phyloP scores from a whole-genome alignment of 2,113 vertebrate species.

The Nerophis lumbriciformis region DNA sequence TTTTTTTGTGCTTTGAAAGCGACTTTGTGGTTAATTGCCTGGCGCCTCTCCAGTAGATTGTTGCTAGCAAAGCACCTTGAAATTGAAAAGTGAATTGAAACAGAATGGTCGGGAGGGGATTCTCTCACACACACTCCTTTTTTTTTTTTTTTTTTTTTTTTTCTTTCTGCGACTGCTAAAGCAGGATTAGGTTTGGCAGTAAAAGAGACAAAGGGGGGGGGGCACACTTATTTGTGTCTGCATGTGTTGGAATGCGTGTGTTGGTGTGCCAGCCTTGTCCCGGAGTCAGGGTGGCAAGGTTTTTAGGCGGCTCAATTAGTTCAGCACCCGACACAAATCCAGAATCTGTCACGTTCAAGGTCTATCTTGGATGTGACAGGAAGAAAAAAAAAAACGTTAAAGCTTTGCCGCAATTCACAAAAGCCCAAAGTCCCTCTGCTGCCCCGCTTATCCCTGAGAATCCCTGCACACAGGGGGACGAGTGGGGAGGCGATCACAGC shows the following conservation, averaged over 20 bases:
- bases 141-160: conserved; percentile 10
- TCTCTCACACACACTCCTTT: conserved; percentile 31
- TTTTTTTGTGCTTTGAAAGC: conserved; percentile 52
- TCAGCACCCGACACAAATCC: conserved; percentile 69
- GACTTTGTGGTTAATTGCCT: conserved; percentile 61
- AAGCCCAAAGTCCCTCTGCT: conserved; percentile 53
- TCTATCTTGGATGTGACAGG: conserved; percentile 55
- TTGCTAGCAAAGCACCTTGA: conserved; percentile 73
- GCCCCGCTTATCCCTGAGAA: conserved; percentile 59
- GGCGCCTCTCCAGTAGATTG: conserved; percentile 51
- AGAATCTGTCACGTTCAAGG: conserved; percentile 49
- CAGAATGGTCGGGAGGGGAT: conserved; percentile 64
- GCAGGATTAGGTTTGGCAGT: conserved; percentile 72
- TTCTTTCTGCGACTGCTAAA: conserved; percentile 57
- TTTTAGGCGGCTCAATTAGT: conserved; percentile 71
- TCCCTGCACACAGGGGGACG: conserved; percentile 48
- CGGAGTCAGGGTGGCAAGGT: conserved; percentile 58
- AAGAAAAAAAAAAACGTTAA: conserved; percentile 35
- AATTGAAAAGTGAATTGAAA: conserved; percentile 75
- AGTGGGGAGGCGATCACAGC: conserved; percentile 51
- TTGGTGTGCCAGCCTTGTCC: conserved; percentile 40
- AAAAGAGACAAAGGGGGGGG: conserved; percentile 55
- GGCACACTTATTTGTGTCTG: conserved; percentile 29
- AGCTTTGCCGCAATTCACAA: conserved; percentile 44
- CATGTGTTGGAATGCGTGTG: conserved; percentile 21